Conservation (phyloP, 2,888 invertebrate species). For the Smittia sp. region DNA sequence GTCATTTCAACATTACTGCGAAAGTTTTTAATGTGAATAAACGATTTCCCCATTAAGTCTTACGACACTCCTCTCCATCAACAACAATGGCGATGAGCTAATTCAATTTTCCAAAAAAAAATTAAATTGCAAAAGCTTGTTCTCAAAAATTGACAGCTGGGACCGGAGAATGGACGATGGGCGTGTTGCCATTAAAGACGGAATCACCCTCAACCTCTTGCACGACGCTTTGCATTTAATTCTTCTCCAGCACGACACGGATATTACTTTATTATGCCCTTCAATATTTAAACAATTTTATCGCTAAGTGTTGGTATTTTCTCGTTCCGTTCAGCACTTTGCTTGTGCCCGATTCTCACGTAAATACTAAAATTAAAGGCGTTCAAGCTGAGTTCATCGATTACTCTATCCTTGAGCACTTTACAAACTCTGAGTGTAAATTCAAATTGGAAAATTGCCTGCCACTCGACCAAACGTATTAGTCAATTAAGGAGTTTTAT, state of each 20-base stretch:
- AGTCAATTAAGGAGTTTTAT: no score
- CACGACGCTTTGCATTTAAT: background rate
- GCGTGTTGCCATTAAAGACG: no score
- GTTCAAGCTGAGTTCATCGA: background rate
- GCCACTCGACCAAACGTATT: no score
- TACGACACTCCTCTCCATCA: no score
- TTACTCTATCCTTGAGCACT: background rate
- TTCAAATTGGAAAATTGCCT: background rate
- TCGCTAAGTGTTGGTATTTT: background rate
- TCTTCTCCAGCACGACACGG: background rate
- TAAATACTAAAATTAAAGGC: background rate
- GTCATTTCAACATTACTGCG: background rate
- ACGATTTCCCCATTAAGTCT: no score
- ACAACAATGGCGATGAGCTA: no score
- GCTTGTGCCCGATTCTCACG: background rate
- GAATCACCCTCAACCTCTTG: no score
- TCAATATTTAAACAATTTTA: constrained; percentile 20
- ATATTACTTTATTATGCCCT: constrained; percentile 21
- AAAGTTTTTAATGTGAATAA: no score
- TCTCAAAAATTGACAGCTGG: constrained; percentile 14
- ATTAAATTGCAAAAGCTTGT: constrained; percentile 13
- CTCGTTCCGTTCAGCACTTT: background rate
- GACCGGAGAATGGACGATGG: background rate
- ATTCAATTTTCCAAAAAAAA: background rate
- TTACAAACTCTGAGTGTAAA: background rate